Evolutionary conservation across 30 jellyfish, hydroid and myxozoan genomes (phyloP), one percentile per base, ranked within the genome.

Genomic region (Pseudorhiza aurosa): DNA sequence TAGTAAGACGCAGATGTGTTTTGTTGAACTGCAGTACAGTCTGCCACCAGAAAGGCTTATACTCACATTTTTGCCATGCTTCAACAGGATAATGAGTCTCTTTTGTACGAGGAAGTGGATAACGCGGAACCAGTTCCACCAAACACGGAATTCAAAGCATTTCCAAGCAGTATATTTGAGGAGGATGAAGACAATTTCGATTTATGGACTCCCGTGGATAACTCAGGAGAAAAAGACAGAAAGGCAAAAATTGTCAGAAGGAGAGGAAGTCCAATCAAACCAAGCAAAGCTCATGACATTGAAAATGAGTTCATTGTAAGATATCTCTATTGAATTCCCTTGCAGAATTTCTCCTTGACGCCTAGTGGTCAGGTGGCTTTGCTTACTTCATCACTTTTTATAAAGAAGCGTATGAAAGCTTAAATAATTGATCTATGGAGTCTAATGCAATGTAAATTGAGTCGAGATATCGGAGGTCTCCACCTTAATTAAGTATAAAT

Each of bases 271-370:
- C 1, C 62, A 0, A 2, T 25, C 15, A 62, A 62, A 27, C 80
- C 22, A 45, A 37, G 39, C n/a, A 56, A 19, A 18, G 58, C 80
- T n/a, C 88, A 74, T 39, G 80, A 62, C 59, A 58, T 59, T 21
- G 88, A 62, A 4, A 76, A 76, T 30, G 80, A 62, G 58, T 76
- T 76, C 18, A 76, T 76, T 15, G 80, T 58, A 30, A 22, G 80
- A 25, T n/a, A n/a, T n/a, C n/a, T n/a, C n/a, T n/a, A n/a, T n/a
- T n/a, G n/a, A n/a, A n/a, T n/a, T n/a, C n/a, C n/a, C n/a, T n/a
- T n/a, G n/a, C n/a, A n/a, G n/a, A n/a, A n/a, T n/a, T n/a, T n/a
- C n/a, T n/a, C n/a, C n/a, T n/a, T n/a, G n/a, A n/a, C n/a, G n/a
- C n/a, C n/a, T n/a, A n/a, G n/a, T n/a, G n/a, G n/a, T n/a, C n/a